These are phyloP conservation scores for Petrophora chlorosata DNA, from an alignment of 2,888 invertebrate species.

Conservation along the genomic window DNA sequence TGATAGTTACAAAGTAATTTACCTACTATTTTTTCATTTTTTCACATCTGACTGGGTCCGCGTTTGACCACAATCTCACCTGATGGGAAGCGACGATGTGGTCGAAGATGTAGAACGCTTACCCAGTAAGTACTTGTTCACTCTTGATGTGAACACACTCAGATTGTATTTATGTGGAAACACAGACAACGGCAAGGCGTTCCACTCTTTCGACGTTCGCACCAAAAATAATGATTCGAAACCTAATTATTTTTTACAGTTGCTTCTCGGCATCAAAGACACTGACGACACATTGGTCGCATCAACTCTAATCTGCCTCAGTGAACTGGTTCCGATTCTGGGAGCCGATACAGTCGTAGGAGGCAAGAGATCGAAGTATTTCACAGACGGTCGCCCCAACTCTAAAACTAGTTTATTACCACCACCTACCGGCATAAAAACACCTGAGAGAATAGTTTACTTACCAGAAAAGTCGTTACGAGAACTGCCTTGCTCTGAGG, in stretches of 20 bases:
- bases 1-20: no score
- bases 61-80: no score
- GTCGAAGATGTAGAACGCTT: no score
- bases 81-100: no score
- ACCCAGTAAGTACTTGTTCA: no score
- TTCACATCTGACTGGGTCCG: no score
- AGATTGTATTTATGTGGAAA: no score
- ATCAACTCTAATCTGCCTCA: constrained; percentile 90
- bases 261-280: constrained; percentile 94
- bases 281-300: constrained; percentile 92
- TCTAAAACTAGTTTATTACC: constrained; percentile 48
- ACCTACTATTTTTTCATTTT: no score
- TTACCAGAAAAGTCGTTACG: constrained; percentile 54
- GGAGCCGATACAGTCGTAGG: constrained; percentile 94
- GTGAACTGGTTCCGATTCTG: constrained; percentile 92
- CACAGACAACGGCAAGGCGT: no score
- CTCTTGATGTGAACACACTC: no score
- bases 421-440: constrained; percentile 29
- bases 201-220: no score
- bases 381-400: constrained; percentile 94
- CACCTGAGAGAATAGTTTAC: constrained; percentile 42
- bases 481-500: constrained; percentile 67
- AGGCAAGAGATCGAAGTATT: constrained; percentile 90
- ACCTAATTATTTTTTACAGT: constrained; percentile 83
- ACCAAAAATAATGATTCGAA: no score